Base-by-base conservation (phyloP, 2,113 vertebrate species). In the Pedetes capensis region DNA sequence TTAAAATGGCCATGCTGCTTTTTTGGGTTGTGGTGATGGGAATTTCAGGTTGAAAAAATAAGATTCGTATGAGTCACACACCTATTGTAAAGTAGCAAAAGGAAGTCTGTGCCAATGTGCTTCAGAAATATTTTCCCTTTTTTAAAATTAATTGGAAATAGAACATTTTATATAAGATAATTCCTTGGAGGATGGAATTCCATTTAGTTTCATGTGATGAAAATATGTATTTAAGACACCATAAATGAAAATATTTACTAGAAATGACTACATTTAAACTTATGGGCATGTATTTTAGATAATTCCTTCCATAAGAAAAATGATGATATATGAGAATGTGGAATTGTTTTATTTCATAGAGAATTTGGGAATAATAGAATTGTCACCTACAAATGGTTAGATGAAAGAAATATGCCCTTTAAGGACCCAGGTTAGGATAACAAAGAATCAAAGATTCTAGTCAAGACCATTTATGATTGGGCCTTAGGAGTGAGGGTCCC, bases 281-380 rank as follows among this genome's bases (percentile, higher is more conserved):
- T 94, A 95, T 51, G 39, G 2, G 59, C 78, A 68, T 88, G 78
- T 94, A 18, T 92, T 97, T 47, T 96, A 9, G 82, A 8, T 82
- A 91, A 80, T 95, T 63, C 49, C 37, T 96, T 96, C 91, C 95
- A 95, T 87, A 71, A 91, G 95, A 95, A 86, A 53, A 91, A 66
- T 89, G 81, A 78, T 97, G 82, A 94, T 1, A 0, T 88, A 75
- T 63, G 71, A 42, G 82, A 88, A 61, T 81, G 57, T 83, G 64
- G 80, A 55, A 89, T 97, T 75, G 86, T 92, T 98, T 96, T 97
- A 94, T 97, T 98, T 97, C 92, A 95, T 96, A 90, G 86, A 61
- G 93, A 96, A 96, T 96, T 93, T 78, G 53, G 90, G 95, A 97
- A 95, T 96, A 75, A 96, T 95, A 95, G 95, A 97, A 96, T 96